Evolutionary conservation across 1,140 invertebrate genomes (phyloP).

Genomic region (Paralvinella palmiformis): DNA sequence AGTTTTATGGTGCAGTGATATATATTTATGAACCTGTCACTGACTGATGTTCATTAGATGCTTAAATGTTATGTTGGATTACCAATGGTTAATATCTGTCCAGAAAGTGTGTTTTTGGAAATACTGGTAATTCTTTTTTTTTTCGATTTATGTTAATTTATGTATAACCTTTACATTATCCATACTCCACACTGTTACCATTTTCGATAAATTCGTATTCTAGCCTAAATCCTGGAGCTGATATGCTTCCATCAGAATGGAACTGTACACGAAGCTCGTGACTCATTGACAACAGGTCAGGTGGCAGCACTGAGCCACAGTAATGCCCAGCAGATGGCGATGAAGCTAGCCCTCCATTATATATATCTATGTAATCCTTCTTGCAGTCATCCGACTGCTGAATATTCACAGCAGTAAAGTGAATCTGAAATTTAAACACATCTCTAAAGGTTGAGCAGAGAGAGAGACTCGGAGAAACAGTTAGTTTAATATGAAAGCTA

Average conservation of each 20-base stretch:
- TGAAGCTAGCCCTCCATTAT: constrained; percentile 67
- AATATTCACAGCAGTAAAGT: constrained; percentile 91
- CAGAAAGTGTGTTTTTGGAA: too few relatives aligned
- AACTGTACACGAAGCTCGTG: constrained; percentile 79
- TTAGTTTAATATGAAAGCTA: too few relatives aligned
- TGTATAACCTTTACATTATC: too few relatives aligned
- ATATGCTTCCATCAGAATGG: constrained; percentile 78
- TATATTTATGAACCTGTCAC: too few relatives aligned
- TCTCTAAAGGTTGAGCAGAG: too few relatives aligned
- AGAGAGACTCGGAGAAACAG: too few relatives aligned
- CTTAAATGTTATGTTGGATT: too few relatives aligned
- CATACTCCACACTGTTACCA: constrained; percentile 28
- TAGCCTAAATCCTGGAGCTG: constrained; percentile 53
- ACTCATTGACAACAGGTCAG: constrained; percentile 78
- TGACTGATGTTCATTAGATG: too few relatives aligned
- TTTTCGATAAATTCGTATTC: constrained; percentile 38
- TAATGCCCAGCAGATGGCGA: constrained; percentile 58
- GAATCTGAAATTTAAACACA: constrained; percentile 52
- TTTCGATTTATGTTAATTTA: too few relatives aligned
- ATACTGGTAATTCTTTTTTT: too few relatives aligned
- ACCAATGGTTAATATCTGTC: too few relatives aligned
- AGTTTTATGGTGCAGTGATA: too few relatives aligned
- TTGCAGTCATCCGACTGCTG: constrained; percentile 83
- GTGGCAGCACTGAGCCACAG: constrained; percentile 72
- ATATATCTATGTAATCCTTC: constrained; percentile 84